Base-by-base conservation (phyloP, 2,113 vertebrate genomes). In the Atrichornis clamosus region DNA sequence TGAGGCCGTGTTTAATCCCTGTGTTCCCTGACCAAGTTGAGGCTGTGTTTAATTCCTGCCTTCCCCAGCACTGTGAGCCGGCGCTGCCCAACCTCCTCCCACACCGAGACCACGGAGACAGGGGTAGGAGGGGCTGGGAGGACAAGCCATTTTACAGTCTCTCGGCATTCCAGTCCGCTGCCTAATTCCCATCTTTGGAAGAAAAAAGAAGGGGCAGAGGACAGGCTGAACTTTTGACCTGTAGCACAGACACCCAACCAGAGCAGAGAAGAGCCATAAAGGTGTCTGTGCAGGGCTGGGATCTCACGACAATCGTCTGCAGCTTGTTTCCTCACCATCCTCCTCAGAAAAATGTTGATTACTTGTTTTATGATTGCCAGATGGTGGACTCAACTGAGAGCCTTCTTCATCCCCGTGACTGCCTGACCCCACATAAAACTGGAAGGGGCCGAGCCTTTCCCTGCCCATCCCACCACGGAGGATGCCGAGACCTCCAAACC, bases 281-380 rank as follows among this genome's bases (percentile, higher is more conserved):
- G 97, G 96, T 97, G 97, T 98, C 97, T 97, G 96, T 76, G 85
- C 35, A 27, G 94, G 96, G 87, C 97, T 63, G 20, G 19, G 49
- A 68, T 75, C 90, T 87, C 84, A 94, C 76, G 56, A 96, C 96
- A 93, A 96, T 97, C 89, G 87, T 97, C 96, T 96, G 97, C 96
- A 93, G 90, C 95, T 95, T 65, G 94, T 95, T 96, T 95, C 95
- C 84, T 95, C 89, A 49, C 94, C 96, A 87, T 97, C 96, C 97
- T 95, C 87, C 91, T 84, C 95, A 70, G 84, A 97, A 98, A 98
- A 98, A 97, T 98, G 97, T 96, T 98, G 93, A 98, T 97, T 97
- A 97, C 97, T 96, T n/a, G 52, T 97, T 99, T 99, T 99, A 99
- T 98, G 97, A 98, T 97, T 97, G 97, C 98, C 99, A 99, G 99